phyloP scores from a whole-genome alignment of 2,113 vertebrate species.

The Dromaius novaehollandiae region DNA sequence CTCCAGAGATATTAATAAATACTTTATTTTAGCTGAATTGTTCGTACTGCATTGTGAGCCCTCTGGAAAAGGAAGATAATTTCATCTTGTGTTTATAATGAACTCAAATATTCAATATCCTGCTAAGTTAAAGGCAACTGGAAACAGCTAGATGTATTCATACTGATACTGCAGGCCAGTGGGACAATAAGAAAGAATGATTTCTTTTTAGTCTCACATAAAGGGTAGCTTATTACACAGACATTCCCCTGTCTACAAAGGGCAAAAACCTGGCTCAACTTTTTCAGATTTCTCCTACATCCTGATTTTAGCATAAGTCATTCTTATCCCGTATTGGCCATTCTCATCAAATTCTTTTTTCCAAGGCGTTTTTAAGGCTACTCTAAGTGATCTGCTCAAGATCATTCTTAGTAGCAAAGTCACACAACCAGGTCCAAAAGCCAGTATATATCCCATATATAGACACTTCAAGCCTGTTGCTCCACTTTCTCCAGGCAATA shows the following conservation, averaged over 20 bases:
- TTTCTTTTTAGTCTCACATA: conserved; percentile 36
- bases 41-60: not conserved
- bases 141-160: conserved; percentile 11
- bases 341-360: not conserved
- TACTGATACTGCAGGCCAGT: not conserved
- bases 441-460: not conserved
- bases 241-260: conserved; percentile 19
- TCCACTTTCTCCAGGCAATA: not conserved
- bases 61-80: conserved; percentile 22
- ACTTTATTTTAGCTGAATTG: not conserved
- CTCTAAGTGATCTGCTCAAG: not conserved
- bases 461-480: not conserved
- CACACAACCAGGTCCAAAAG: not conserved
- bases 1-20: conserved; percentile 25
- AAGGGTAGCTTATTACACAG: conserved; percentile 34
- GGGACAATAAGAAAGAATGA: conserved; percentile 28
- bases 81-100: conserved; percentile 24
- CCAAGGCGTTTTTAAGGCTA: not conserved
- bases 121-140: conserved; percentile 1
- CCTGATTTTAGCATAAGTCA: not conserved
- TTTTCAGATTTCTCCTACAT: conserved; percentile 5
- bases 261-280: conserved; percentile 48
- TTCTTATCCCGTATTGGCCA: not conserved
- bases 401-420: not conserved
- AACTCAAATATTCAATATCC: not conserved